These are phyloP conservation scores for Philonicus albiceps DNA, from an alignment of 2,888 invertebrate genomes.

Conservation along the genomic window DNA sequence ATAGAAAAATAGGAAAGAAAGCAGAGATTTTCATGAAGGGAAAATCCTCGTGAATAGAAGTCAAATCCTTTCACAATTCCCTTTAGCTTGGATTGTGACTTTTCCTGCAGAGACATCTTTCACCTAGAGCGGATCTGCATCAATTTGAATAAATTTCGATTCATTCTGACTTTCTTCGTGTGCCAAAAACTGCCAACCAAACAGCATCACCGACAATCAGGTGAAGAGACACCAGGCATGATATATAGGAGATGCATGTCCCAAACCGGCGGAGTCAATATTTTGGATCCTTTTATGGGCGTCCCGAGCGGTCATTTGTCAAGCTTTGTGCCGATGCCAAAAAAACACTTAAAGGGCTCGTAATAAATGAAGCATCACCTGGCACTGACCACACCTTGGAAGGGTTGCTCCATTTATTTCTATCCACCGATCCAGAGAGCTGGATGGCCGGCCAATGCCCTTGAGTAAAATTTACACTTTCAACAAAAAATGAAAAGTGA, in stretches of 20 bases:
- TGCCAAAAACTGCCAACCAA: conserved; percentile 4
- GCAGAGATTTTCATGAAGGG: conserved; percentile 37
- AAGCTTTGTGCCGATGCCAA: conserved; percentile 33
- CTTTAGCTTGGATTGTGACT: conserved; percentile 12
- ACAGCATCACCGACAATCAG: conserved; percentile 14
- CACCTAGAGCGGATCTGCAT: conserved; percentile 40
- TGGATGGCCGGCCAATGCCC: not conserved
- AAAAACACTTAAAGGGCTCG: conserved; percentile 8
- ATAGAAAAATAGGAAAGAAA: conserved; percentile 23
- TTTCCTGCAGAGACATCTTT: conserved; percentile 38
- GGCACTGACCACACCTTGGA: conserved; percentile 8
- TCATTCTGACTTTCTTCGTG: conserved; percentile 12
- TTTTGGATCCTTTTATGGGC: not conserved
- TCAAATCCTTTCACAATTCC: conserved; percentile 39
- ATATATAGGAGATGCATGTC: conserved; percentile 4
- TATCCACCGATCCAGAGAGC: not conserved
- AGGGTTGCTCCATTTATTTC: not conserved
- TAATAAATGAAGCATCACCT: conserved; percentile 30
- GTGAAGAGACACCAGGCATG: not conserved
- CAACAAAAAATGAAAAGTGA: conserved; percentile 30
- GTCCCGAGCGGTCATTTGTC: conserved; percentile 30
- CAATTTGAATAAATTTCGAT: conserved; percentile 40
- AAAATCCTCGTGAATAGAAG: conserved; percentile 38
- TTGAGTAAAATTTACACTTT: conserved; percentile 40
- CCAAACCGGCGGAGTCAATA: not conserved